These are phyloP conservation scores for Onychostruthus taczanowskii DNA, from an alignment of 2,113 vertebrate genomes.

Conservation along the genomic window DNA sequence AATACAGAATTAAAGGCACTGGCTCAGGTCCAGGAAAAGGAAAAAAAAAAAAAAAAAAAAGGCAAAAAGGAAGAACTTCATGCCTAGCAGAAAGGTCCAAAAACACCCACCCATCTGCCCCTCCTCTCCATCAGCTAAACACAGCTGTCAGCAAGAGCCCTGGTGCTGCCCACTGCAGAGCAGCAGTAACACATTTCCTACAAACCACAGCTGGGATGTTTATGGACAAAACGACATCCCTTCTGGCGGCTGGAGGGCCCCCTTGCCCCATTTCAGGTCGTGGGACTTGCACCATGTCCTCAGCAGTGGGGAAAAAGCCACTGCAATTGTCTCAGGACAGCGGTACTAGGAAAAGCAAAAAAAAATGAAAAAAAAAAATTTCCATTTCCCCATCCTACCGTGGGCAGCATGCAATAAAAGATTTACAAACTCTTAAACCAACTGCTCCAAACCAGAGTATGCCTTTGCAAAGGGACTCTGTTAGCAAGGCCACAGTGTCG, in stretches of 20 bases:
- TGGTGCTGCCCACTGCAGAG: rapidly evolving
- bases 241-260: background rate
- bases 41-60: background rate
- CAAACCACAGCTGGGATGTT: background rate
- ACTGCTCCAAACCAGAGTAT: background rate
- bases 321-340: rapidly evolving
- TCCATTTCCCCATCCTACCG: background rate
- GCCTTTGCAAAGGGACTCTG: background rate
- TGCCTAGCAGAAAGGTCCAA: background rate
- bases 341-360: background rate
- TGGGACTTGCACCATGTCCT: rapidly evolving
- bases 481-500: rapidly evolving
- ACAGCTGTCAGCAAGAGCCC: background rate
- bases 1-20: background rate
- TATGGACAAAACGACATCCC: background rate
- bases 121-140: background rate
- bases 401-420: background rate
- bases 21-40: background rate
- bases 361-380: background rate
- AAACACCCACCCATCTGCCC: background rate
- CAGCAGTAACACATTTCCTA: background rate
- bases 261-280: background rate
- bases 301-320: background rate
- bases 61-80: background rate
- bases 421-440: background rate